These are phyloP conservation scores for Nymphalis io DNA, from an alignment of 1,140 invertebrate species.

Conservation along the genomic window DNA sequence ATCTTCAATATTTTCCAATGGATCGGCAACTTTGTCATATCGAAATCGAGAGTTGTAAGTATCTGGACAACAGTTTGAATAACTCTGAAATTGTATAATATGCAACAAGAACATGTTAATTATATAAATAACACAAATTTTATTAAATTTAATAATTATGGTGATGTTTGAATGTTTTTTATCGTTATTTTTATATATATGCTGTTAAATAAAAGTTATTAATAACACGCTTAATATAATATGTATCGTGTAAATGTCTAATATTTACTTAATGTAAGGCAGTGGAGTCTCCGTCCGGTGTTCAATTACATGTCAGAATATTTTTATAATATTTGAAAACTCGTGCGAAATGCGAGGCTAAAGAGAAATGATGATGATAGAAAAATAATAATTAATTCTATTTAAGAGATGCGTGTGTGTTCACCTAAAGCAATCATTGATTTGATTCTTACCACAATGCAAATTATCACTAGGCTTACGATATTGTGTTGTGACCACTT, in stretches of 20 bases:
- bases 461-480: slow-evolving; percentile 76
- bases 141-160: slow-evolving; percentile 5
- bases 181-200: background rate
- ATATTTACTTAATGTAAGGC: slow-evolving; percentile 16
- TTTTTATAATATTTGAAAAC: slow-evolving; percentile 19
- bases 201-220: slow-evolving; percentile 18
- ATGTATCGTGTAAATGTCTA: slow-evolving; percentile 37
- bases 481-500: slow-evolving; percentile 78
- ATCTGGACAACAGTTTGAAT: slow-evolving; percentile 62
- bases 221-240: slow-evolving; percentile 41
- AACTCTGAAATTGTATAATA: slow-evolving; percentile 14
- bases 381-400: slow-evolving; percentile 65
- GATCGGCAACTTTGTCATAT: slow-evolving; percentile 97
- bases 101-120: background rate
- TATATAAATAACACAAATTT: slow-evolving; percentile 11
- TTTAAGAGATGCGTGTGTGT: slow-evolving; percentile 57
- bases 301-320: slow-evolving; percentile 12
- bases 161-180: background rate
- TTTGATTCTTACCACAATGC: slow-evolving; percentile 72
- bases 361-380: slow-evolving; percentile 58
- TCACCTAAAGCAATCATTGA: slow-evolving; percentile 73
- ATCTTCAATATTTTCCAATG: slow-evolving; percentile 99
- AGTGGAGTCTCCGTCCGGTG: slow-evolving; percentile 18
- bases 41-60: slow-evolving; percentile 99
- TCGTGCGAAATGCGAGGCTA: slow-evolving; percentile 33